Evolutionary conservation across 1,140 invertebrate genomes (phyloP), one percentile per base, ranked within the genome.

Genomic region (Trachymyrmex cornetzi): DNA sequence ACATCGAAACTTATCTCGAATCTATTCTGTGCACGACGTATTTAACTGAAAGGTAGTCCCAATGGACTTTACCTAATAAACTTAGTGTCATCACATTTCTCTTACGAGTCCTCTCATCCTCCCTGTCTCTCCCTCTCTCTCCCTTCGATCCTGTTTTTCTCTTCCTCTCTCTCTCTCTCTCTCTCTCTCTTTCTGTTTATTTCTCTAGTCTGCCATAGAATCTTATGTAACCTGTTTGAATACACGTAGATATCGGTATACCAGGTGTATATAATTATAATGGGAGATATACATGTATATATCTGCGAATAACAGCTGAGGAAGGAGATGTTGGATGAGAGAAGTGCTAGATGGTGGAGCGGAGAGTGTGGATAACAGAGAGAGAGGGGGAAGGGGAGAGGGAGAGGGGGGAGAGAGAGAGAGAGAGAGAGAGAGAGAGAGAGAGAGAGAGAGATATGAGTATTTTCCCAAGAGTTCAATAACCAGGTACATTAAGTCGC

Each of bases 401-500:
- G n/a, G n/a, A n/a, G n/a, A n/a, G n/a, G n/a, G n/a, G n/a, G n/a
- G n/a, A n/a, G n/a, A 38, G 38, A 11, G 38, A 34, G 2, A 34
- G 30, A 24, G 44, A 55, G 44, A 24, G 44, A 22, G 61, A 38
- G 61, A 38, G 1, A 34, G 2, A 34, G 30, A 3, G 30, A 6
- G 30, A 34, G 2, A 3, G 38, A 44, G 38, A 38, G 30, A 38
- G 34, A 7, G 34, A 38, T 0, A 44, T 0, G 38, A 44, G 1
- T 44, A 44, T 85, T 85, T 88, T 92, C 89, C 77, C 89, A 87
- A 86, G 88, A 80, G 90, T 92, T 92, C 91, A 93, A 92, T 88
- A 93, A 88, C 88, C 92, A 91, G 75, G 85, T 66, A 90, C 90
- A 92, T 91, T 91, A 87, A 89, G 90, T 86, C 79, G 38, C 88